Evolutionary conservation across 1,140 invertebrate species (phyloP).

Genomic region (Cataglyphis hispanica): DNA sequence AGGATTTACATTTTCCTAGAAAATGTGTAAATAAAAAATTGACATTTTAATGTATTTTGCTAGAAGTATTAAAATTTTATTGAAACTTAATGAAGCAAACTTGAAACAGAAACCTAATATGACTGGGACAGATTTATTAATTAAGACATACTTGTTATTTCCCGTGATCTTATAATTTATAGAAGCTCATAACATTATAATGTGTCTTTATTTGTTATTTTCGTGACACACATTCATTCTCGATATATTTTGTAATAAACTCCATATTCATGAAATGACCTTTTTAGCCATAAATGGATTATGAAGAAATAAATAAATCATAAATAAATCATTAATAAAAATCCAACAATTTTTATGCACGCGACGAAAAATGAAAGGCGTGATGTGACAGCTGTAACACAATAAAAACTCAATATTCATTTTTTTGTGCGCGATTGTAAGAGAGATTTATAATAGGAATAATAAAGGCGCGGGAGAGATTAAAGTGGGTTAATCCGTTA

Average conservation of each 20-base stretch:
- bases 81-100: neutral
- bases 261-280: neutral
- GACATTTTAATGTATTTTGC: too few species aligned
- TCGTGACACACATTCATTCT: conserved; percentile 20
- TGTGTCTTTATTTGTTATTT: neutral
- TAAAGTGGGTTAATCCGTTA: conserved; percentile 57
- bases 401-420: conserved; percentile 44
- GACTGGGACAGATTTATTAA: neutral
- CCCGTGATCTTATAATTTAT: neutral
- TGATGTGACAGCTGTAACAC: conserved; percentile 17
- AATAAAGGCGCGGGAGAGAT: conserved; percentile 49
- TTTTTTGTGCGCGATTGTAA: conserved; percentile 34
- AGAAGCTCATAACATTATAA: neutral
- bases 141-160: neutral
- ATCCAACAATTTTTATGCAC: neutral
- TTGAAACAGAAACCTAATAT: neutral
- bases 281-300: neutral
- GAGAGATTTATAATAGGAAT: conserved; percentile 55
- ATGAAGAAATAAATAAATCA: conserved; percentile 32
- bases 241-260: neutral
- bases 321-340: conserved; percentile 43
- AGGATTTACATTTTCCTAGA: neutral
- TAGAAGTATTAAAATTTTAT: neutral
- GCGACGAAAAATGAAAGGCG: conserved; percentile 30
- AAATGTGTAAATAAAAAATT: neutral